These are phyloP conservation scores for Pomacea maculata DNA, from an alignment of 1,140 invertebrate species.

Conservation along the genomic window DNA sequence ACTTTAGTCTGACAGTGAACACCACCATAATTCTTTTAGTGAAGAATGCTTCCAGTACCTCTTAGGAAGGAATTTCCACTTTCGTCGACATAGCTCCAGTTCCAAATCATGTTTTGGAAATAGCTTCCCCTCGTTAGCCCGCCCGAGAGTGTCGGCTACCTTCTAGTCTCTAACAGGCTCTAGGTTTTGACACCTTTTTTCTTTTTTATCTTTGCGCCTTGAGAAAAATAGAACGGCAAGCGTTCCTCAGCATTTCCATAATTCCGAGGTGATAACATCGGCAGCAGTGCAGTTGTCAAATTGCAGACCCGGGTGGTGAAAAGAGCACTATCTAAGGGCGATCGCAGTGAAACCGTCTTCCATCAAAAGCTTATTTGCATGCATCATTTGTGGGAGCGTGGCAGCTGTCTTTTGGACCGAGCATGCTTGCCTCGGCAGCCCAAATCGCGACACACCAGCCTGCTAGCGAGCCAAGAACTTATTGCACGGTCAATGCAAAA, in stretches of 20 bases:
- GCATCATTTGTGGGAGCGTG: slow-evolving; percentile 21
- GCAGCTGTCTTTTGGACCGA: slow-evolving; percentile 7
- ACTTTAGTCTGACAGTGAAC: too few relatives aligned
- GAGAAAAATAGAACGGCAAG: slow-evolving; percentile 9
- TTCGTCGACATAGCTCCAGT: neutral
- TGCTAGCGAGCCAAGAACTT: too few relatives aligned
- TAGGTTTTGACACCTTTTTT: slow-evolving; percentile 19
- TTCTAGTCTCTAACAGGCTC: slow-evolving; percentile 2
- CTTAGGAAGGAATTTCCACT: slow-evolving; percentile 1
- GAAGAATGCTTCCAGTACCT: neutral
- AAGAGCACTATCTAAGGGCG: neutral
- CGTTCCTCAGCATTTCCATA: slow-evolving; percentile 16
- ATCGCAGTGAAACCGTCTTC: slow-evolving; percentile 14
- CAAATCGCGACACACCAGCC: too few relatives aligned
- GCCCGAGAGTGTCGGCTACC: neutral
- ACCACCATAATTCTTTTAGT: too few relatives aligned
- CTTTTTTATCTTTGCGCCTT: neutral
- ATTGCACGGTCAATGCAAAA: too few relatives aligned
- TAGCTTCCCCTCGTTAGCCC: neutral
- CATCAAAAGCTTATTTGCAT: slow-evolving; percentile 28
- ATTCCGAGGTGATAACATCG: slow-evolving; percentile 20
- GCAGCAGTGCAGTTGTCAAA: slow-evolving; percentile 22
- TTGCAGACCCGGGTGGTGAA: slow-evolving; percentile 19
- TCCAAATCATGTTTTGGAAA: slow-evolving; percentile 1
- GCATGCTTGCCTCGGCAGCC: too few relatives aligned